Evolutionary conservation across 2,797 vertebrate species (phyloP), one percentile per base, ranked within the genome.

Genomic region (Pagetopsis macropterus): DNA sequence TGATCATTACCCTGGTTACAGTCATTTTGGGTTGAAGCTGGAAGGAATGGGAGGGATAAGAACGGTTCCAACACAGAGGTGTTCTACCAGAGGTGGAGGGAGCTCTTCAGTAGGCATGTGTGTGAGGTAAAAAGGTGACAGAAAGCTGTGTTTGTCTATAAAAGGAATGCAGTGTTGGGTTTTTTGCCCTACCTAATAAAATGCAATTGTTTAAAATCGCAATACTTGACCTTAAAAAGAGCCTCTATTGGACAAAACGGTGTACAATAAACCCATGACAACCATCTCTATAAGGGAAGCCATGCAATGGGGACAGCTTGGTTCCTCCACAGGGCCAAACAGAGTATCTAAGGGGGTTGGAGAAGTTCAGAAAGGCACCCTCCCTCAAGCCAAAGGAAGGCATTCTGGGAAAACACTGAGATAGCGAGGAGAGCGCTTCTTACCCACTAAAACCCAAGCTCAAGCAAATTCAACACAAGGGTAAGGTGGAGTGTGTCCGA

Each of bases 281-380:
- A 85, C 84, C 83, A 82, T 74, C 59, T 90, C 67, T 85, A 78
- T 40, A 66, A 71, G 72, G 78, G 80, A 82, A 96, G 94, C 95
- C 95, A 94, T 89, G 91, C 92, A 93, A 90, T 90, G 87, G 87
- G 89, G 75, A 79, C 91, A 89, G 89, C 85, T 91, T 88, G 79
- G 81, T 90, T 93, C 92, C 91, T 90, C 91, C 93, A 93, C 91
- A 89, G 89, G 91, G 86, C 87, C 81, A 81, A 86, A 83, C 61
- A 89, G 87, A 92, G 89, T 88, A 88, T 92, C 89, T 88, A 83
- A 70, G 7, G 63, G 71, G 48, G 54, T 21, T 45, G 65, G 78
- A 82, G 69, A 75, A 72, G 62, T 83, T 88, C 60, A 83, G 70
- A 86, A 88, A 90, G 84, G 79, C 85, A 81, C 89, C 87, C 81